Evolutionary conservation across 1,140 invertebrate species (phyloP), one percentile per base, ranked within the genome.

Genomic region (Anoplolepis gracilipes): DNA sequence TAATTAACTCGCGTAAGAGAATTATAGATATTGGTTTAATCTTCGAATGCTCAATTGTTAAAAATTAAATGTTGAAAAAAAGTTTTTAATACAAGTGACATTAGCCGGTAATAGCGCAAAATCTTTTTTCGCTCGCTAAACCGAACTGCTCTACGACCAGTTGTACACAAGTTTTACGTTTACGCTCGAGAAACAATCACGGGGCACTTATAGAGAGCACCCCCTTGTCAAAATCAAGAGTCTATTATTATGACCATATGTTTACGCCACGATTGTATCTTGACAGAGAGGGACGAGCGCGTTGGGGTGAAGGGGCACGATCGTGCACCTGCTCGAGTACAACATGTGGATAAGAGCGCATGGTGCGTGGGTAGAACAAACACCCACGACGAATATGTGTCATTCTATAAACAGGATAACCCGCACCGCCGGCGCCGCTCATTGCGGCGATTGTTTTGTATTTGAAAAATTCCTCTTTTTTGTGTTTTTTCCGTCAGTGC

Each of bases 181-280:
- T 88, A 86, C 72, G 53, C 28, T 70, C 65, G 73, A 77, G 77
- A 90, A 88, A 90, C 92, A 94, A 94, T 95, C 94, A 93, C 93
- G 92, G 92, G 82, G 85, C 69, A 87, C 90, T 93, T 85, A 85
- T 87, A 90, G 91, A 85, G 91, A 87, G 89, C 90, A 55, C 42
- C 93, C 93, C 93, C 93, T 93, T 89, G 88, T 93, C 91, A 93
- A 94, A 95, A 95, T 94, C 94, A 94, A 95, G 93, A 94, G 93
- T 91, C 93, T 93, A 92, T 94, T 91, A 94, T 94, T 94, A 94
- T 88, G 91, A 92, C 92, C 94, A 94, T 95, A 95, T 95, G 94
- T 94, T 93, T 92, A 87, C 87, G 91, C 92, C 91, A 90, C 92
- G 93, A 94, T 94, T 91, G 90, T 93, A 94, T 94, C 93, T 92